Base-by-base conservation (phyloP, 2,888 invertebrate species). In the Ligdia adustata region DNA sequence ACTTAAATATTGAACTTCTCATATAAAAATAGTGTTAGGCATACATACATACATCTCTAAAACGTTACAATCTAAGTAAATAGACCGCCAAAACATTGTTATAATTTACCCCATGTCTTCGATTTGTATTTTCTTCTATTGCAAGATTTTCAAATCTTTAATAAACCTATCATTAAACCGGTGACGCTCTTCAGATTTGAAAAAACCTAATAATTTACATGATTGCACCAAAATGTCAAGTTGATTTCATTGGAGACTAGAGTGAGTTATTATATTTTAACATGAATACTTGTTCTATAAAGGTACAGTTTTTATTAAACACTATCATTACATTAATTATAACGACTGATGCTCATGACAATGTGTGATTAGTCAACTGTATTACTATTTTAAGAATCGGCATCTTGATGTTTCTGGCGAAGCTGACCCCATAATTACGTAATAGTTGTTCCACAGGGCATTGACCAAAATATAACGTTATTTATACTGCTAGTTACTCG, bases 1-100 rank as follows among this genome's bases (percentile, higher is more conserved):
- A 88, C 86, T 88, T 88, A 89, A 87, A 85, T 75, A 79, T 79
- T 79, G 79, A 87, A 82, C 82, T 72, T 82, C 87, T 87, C 84
- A 79, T 86, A 85, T 79, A 86, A 88, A 87, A 88, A 86, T 84
- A 84, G 29, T 28, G 16, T 81, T 78, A 79, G 78, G 72, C 75
- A 79, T 75, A 27, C 73, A 22, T 34, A 77, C 68, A 77, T 76
- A 76, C 69, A 73, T 73, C 41, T 66, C 70, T 74, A 69, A 72
- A 71, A 6, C 18, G 1, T 60, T 76, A 80, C 75, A 69, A 72
- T 75, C 86, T 88, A 88, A 88, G 87, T 85, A 82, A 66, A 83
- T 87, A 87, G 87, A 87, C 89, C 88, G 88, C 81, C 73, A 70
- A 75, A 69, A 66, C 75, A 64, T 78, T 75, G 74, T 75, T 57